These are phyloP conservation scores for Strigamia transsilvanica DNA, from an alignment of 2,888 invertebrate species.

Conservation along the genomic window DNA sequence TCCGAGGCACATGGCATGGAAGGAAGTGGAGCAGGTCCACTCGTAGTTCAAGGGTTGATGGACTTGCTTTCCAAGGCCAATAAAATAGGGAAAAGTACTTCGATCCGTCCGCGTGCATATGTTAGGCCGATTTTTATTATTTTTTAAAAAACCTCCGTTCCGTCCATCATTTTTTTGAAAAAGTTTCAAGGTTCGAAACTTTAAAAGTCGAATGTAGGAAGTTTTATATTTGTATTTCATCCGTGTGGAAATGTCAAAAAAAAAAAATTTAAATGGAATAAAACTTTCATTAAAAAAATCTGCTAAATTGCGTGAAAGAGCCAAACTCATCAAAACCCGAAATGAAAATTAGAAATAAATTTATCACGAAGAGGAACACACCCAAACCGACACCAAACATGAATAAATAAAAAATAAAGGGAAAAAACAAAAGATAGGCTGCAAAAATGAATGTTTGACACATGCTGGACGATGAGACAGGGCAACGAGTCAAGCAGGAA, in stretches of 20 bases:
- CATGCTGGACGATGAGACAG: slow-evolving; percentile 6
- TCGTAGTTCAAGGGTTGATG: background rate
- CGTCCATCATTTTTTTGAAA: background rate
- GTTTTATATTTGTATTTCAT: background rate
- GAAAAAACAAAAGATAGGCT: background rate
- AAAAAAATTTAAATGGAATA: background rate
- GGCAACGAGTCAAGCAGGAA: slow-evolving; percentile 40
- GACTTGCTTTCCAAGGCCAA: slow-evolving; percentile 9
- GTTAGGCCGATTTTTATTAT: slow-evolving; percentile 17
- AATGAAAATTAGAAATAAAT: slow-evolving; percentile 43
- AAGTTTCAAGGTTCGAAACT: slow-evolving; percentile 26
- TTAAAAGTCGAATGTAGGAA: background rate
- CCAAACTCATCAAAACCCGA: background rate
- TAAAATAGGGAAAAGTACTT: slow-evolving; percentile 29
- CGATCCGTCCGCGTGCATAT: slow-evolving; percentile 25
- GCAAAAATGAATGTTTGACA: background rate
- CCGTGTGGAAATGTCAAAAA: background rate
- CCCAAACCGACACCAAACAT: background rate
- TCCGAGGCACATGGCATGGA: slow-evolving; percentile 26
- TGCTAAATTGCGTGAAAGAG: slow-evolving; percentile 31
- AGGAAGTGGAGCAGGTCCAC: slow-evolving; percentile 42
- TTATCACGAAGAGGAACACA: slow-evolving; percentile 37
- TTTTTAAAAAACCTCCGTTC: slow-evolving; percentile 18
- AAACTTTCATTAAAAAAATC: background rate
- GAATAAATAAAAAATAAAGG: background rate